Percentiles rank a stretch among this genome's conserved stretches.
Conservation (phyloP, 1,140 invertebrate genomes). For the Drosophila sp. region DNA sequence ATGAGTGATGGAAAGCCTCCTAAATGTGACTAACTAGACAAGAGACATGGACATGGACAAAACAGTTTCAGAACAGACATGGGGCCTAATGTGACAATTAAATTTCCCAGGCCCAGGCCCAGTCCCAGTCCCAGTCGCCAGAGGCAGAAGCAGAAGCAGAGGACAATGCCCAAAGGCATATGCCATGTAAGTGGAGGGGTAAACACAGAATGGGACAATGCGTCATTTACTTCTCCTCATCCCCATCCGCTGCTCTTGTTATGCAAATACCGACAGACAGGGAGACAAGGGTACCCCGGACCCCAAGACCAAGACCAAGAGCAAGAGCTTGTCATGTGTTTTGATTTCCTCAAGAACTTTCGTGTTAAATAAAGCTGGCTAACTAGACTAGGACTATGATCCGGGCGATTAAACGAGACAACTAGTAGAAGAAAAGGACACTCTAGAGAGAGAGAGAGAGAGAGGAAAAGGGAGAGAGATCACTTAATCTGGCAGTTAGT, state of each 20-base stretch:
- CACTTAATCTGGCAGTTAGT: background rate
- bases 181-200: conserved; percentile 8
- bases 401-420: too few relatives aligned
- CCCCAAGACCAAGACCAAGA: background rate
- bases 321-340: conserved; percentile 3
- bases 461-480: background rate
- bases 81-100: conserved; percentile 67
- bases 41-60: conserved; percentile 37
- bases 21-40: conserved; percentile 70
- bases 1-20: conserved; percentile 9
- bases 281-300: background rate
- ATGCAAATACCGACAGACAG: conserved; percentile 16
- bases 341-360: background rate
- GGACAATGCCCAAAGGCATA: conserved; percentile 32
- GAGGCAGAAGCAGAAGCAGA: conserved; percentile 17
- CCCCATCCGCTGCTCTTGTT: background rate
- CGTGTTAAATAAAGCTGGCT: too few relatives aligned
- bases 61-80: background rate
- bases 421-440: too few relatives aligned
- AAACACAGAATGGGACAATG: conserved; percentile 4
- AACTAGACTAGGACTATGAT: too few relatives aligned
- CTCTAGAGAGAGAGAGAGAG: too few relatives aligned
- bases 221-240: background rate
- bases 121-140: background rate
- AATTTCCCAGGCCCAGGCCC: conserved; percentile 43